Evolutionary conservation across 2,797 vertebrate species (phyloP), one percentile per base, ranked within the genome.

Genomic region (Microctenopoma stevenorrisi): DNA sequence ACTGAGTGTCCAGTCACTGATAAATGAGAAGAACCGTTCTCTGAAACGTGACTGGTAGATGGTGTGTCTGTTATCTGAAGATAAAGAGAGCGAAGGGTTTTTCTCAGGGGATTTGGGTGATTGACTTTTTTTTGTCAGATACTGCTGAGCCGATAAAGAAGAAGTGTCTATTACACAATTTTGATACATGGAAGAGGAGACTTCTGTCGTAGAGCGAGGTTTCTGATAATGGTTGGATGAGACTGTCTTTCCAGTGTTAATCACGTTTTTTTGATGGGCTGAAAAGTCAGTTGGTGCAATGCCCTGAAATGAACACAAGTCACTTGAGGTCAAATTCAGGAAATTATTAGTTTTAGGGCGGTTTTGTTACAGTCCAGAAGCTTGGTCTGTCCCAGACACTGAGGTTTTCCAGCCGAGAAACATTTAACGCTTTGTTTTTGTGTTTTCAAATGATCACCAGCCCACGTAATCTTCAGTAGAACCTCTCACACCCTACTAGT

Each of bases 1-100:
- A 83, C 54, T 2, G 64, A 78, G 79, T 70, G 75, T 88, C 72
- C 78, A 54, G 72, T 87, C 80, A 80, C 77, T 82, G 82, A 91
- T 81, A 84, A 87, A 78, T 87, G 69, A 70, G 67, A 71, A 53
- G 58, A 72, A 67, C 50, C 61, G 13, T 78, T 79, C 59, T 26
- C 51, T 40, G 62, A 60, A 75, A 51, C 78, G 63, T 49, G 68
- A 54, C 72, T 25, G 26, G 53, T 53, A 54, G 66, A 78, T 15
- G 43, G 60, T 33, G 12, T 33, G 75, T 85, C 64, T 71, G 48
- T 43, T 72, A 60, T 70, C 46, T 46, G 68, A 78, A 65, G 28
- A 64, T 58, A 73, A 70, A 25, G 49, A 38, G 33, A 72, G 25
- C 58, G 22, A 58, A 69, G 51, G 64, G 15, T 38, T 56, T 56